These are phyloP conservation scores for Nephrocerus scutellatus DNA, from an alignment of 2,888 invertebrate species.

Conservation along the genomic window DNA sequence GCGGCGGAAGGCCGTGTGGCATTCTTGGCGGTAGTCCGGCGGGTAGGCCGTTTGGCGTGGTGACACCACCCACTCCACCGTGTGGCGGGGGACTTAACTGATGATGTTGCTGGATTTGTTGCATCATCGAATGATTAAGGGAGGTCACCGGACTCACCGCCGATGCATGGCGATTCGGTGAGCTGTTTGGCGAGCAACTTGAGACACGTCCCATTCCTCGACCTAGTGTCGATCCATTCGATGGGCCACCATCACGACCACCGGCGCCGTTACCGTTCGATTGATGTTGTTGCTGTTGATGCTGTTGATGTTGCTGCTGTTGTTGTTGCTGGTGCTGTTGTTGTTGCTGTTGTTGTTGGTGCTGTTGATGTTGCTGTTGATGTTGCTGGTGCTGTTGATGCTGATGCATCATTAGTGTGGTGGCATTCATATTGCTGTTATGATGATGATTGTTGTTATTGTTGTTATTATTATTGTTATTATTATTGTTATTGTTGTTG, in stretches of 20 bases:
- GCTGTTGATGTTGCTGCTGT: slow-evolving; percentile 29
- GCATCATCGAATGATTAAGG: slow-evolving; percentile 46
- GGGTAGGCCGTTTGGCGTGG: slow-evolving; percentile 47
- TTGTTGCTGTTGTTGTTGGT: slow-evolving; percentile 31
- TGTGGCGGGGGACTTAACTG: slow-evolving; percentile 59
- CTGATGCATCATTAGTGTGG: slow-evolving; percentile 42
- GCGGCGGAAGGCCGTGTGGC: slow-evolving; percentile 73
- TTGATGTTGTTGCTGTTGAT: slow-evolving; percentile 38
- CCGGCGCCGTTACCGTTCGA: slow-evolving; percentile 34
- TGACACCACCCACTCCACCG: slow-evolving; percentile 41
- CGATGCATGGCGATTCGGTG: slow-evolving; percentile 41
- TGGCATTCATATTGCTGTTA: slow-evolving; percentile 35
- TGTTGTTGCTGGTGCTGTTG: slow-evolving; percentile 36
- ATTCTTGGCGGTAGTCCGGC: slow-evolving; percentile 53
- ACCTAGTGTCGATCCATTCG: slow-evolving; percentile 33
- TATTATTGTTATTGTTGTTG: not conserved
- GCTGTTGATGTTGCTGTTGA: slow-evolving; percentile 14
- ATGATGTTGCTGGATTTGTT: slow-evolving; percentile 51
- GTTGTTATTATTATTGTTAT: slow-evolving; percentile 21
- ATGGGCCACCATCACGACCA: slow-evolving; percentile 32
- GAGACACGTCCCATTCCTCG: slow-evolving; percentile 39
- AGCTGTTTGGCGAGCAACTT: slow-evolving; percentile 45
- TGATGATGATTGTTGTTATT: slow-evolving; percentile 21
- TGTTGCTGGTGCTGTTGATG: slow-evolving; percentile 24
- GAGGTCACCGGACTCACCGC: slow-evolving; percentile 46